Base-by-base conservation (phyloP, 2,797 vertebrate genomes). In the Austrolebias charrua region DNA sequence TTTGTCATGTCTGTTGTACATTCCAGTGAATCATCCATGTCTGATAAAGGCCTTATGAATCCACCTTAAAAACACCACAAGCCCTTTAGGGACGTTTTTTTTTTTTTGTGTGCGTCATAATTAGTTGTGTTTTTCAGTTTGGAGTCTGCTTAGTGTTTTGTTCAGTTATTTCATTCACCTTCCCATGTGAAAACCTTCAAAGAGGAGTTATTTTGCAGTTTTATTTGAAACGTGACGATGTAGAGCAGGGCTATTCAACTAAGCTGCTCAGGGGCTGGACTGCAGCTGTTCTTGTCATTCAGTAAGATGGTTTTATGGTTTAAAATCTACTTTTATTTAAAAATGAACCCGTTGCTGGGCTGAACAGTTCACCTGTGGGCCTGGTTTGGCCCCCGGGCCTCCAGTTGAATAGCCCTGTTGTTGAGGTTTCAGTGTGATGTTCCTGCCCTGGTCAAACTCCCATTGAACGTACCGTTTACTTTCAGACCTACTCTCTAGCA, bases 11-110 rank as follows among this genome's bases (percentile, higher is more conserved):
- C 82, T 79, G 73, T 84, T 83, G 80, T 84, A 91, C 90, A 91
- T 92, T 92, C 89, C 89, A 87, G 62, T 76, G 71, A 78, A 72
- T 57, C 73, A 60, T 75, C 79, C 47, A 82, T 73, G 83, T 86
- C 78, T 77, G 44, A 29, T 65, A 82, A 88, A 82, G 80, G 87
- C 90, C 91, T 92, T 91, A 90, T 62, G 24, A 83, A 76, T 73
- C 77, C 69, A 76, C 60, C 63, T 55, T 66, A 81, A 70, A 69
- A 47, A 81, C 79, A 73, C 65, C 54, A 73, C 44, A 70, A 16
- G 35, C 55, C 48, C 46, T 66, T 73, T 78, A 14, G 6, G 54
- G 67, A 18, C 20, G 8, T 18, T 18, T 18, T 6, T 15, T 16
- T 15, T 44, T 16, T 44, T 6, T 44, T 15, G 15, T 44, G 4